phyloP scores from a whole-genome alignment of 2,888 invertebrate genomes.

The Steinernema carpocapsae region DNA sequence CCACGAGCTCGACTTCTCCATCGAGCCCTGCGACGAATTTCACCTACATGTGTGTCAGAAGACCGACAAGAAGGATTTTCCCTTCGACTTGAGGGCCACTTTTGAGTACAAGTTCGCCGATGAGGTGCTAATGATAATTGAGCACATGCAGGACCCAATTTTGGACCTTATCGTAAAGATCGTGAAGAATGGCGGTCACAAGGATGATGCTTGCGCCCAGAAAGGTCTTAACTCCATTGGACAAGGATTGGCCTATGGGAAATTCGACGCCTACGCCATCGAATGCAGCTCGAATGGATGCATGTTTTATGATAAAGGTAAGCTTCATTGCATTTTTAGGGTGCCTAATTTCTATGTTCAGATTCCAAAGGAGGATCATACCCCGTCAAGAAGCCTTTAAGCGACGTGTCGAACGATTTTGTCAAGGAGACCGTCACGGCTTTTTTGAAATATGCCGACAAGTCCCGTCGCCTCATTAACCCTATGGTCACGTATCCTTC shows the following conservation, averaged over 20 bases:
- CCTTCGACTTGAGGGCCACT: not conserved
- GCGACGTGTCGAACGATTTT: not conserved
- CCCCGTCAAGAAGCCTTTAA: not conserved
- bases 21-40: not conserved
- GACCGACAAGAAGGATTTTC: not conserved
- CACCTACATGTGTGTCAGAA: not conserved
- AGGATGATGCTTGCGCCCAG: not conserved
- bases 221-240: not conserved
- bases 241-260: constrained; percentile 9
- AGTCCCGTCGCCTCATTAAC: not conserved
- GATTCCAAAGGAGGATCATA: too few species aligned
- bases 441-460: not conserved
- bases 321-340: not conserved
- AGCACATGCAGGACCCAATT: not conserved
- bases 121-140: not conserved
- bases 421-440: not conserved
- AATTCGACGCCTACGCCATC: not conserved
- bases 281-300: not conserved
- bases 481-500: not conserved
- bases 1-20: not conserved
- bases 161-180: constrained; percentile 21
- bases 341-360: not conserved
- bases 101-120: constrained; percentile 1
- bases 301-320: not conserved
- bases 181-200: constrained; percentile 1